phyloP scores from a whole-genome alignment of 2,113 vertebrate genomes.

The Tiliqua scincoides region DNA sequence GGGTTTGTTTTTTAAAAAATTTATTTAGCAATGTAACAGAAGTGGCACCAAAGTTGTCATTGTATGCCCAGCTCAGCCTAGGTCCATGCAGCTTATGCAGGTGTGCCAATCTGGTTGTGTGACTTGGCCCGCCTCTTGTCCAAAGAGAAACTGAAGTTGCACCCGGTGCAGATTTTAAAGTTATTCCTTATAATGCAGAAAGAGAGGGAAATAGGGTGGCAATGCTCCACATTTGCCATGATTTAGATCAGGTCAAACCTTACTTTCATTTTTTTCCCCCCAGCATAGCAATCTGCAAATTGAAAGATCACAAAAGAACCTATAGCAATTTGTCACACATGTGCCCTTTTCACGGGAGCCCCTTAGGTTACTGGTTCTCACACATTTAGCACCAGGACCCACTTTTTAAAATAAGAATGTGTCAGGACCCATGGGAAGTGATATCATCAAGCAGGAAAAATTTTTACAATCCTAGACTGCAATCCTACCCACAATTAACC shows the following conservation, averaged over 20 bases:
- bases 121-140: not conserved
- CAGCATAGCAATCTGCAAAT: constrained; percentile 41
- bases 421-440: too few relatives aligned
- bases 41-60: not conserved
- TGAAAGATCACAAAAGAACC: constrained; percentile 53
- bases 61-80: not conserved
- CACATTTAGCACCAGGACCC: too few relatives aligned
- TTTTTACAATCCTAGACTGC: too few relatives aligned
- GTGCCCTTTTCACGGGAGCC: constrained; percentile 53
- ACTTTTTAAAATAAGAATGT: too few relatives aligned
- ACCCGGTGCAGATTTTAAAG: not conserved
- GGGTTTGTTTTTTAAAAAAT: too few relatives aligned
- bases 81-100: not conserved
- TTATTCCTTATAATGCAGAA: not conserved
- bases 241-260: not conserved
- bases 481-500: too few relatives aligned
- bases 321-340: constrained; percentile 48
- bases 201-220: not conserved
- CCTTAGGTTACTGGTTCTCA: too few relatives aligned
- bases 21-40: too few relatives aligned
- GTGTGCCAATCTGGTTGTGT: not conserved
- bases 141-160: not conserved
- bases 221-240: not conserved
- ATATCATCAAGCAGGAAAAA: too few relatives aligned
- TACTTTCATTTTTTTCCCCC: constrained; percentile 39